Base-by-base conservation (phyloP, 2,888 invertebrate genomes). In the Laspeyria flexula region DNA sequence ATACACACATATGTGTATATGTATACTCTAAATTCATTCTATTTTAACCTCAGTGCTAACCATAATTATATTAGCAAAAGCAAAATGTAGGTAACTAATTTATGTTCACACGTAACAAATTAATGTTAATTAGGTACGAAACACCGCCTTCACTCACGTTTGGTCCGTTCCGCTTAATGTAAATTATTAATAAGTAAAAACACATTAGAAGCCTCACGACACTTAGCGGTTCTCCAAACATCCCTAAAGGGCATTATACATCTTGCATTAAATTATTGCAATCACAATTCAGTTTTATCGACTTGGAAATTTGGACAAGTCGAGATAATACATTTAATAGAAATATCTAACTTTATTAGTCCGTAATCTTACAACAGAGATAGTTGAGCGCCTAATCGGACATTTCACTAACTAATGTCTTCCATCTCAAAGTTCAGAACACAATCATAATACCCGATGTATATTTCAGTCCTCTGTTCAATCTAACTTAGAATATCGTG, bases 191-290 rank as follows among this genome's bases (percentile, higher is more conserved):
- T 31, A 38, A 13, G 30, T 35, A n/a, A 21, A 31, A 38, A 38
- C 30, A 31, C 38, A 38, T 44, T 44, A 31, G n/a, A n/a, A n/a
- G n/a, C n/a, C n/a, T n/a, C n/a, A n/a, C n/a, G 21, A 37, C 38
- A 44, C 30, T 33, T 38, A 35, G 38, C 23, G 38, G 38, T 37
- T n/a, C n/a, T 7, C 11, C 27, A 37, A 13, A 18, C 34, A 43
- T 29, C 12, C 11, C 3, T 7, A 5, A 10, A 18, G 18, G 2
- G 18, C 2, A 18, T 2, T 18, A 5, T 18, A 2, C 18, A 30
- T 11, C 6, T 11, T 18, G 10, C 9, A n/a, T 9, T 30, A 18
- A 1, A 31, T 41, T 41, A 2, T n/a, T 30, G 30, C 10, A 21
- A 21, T 13, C 5, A 21, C 1, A 3, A 11, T 33, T 33, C 16